Evolutionary conservation across 2,797 vertebrate species (phyloP).

Genomic region (Lepus townsendii): DNA sequence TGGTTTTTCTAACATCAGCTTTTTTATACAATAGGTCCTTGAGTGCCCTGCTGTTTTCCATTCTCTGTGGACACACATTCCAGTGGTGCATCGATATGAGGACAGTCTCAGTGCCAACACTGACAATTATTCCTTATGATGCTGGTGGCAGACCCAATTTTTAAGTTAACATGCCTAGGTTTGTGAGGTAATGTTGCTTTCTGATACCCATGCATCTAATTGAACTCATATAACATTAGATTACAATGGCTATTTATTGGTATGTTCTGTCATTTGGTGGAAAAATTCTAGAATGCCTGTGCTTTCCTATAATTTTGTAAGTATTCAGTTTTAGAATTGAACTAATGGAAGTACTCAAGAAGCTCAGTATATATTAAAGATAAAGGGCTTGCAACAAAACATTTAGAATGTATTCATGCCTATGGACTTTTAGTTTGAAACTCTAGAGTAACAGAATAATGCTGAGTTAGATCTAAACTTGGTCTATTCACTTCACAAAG

Average conservation of each 20-base stretch:
- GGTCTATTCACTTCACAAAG: conserved; percentile 17
- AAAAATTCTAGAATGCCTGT: conserved; percentile 8
- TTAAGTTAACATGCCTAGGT: conserved; percentile 51
- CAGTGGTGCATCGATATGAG: conserved; percentile 18
- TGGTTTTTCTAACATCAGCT: conserved; percentile 65
- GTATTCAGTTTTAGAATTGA: neutral
- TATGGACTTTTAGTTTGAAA: neutral
- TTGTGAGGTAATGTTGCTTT: neutral
- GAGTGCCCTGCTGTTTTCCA: conserved; percentile 71
- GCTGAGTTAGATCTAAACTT: neutral
- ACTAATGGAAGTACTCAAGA: neutral
- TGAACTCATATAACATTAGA: neutral
- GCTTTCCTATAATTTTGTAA: neutral
- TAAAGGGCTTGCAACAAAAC: neutral
- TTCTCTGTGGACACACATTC: conserved; percentile 76
- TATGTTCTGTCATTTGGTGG: neutral
- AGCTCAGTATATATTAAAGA: neutral
- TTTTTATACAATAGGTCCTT: conserved; percentile 68
- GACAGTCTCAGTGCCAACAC: conserved; percentile 10
- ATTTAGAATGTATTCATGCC: conserved; percentile 5
- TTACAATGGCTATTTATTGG: conserved; percentile 24
- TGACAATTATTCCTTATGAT: conserved; percentile 34
- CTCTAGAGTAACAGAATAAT: neutral
- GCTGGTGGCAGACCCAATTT: conserved; percentile 54
- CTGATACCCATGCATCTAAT: neutral